Conservation (phyloP, 2,797 vertebrate genomes). For the Microhierax caerulescens region DNA sequence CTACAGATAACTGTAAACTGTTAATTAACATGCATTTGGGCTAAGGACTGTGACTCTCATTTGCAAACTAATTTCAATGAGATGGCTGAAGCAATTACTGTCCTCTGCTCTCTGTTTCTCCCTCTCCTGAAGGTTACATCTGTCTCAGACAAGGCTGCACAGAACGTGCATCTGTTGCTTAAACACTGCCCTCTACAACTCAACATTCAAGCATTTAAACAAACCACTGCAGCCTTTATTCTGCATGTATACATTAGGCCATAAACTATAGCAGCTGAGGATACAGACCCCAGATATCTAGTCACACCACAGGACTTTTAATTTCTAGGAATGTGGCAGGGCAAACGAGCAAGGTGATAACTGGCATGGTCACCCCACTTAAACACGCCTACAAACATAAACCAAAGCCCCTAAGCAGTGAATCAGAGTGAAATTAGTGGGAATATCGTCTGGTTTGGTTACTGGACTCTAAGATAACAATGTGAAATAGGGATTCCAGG, state of each 20-base stretch:
- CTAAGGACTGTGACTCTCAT: not conserved
- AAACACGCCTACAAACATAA: not conserved
- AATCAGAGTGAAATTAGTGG: not conserved
- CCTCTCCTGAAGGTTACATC: not conserved
- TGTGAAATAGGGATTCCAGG: not conserved
- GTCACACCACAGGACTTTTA: not conserved
- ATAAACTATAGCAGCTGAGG: not conserved
- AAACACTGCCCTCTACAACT: not conserved
- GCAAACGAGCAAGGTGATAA: not conserved
- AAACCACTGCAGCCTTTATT: not conserved
- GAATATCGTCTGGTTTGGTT: not conserved
- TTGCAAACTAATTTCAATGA: not conserved
- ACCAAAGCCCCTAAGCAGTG: not conserved
- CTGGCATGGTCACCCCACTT: not conserved
- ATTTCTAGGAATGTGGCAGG: not conserved
- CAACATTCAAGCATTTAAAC: not conserved
- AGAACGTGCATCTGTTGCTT: not conserved
- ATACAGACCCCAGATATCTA: not conserved
- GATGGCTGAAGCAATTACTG: not conserved
- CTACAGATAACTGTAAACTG: not conserved
- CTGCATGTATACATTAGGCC: not conserved
- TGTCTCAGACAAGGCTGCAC: not conserved
- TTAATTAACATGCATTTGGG: not conserved
- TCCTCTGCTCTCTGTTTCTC: not conserved
- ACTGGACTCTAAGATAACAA: not conserved